Conservation (phyloP, 2,797 vertebrate species). For the Eremophila alpestris region DNA sequence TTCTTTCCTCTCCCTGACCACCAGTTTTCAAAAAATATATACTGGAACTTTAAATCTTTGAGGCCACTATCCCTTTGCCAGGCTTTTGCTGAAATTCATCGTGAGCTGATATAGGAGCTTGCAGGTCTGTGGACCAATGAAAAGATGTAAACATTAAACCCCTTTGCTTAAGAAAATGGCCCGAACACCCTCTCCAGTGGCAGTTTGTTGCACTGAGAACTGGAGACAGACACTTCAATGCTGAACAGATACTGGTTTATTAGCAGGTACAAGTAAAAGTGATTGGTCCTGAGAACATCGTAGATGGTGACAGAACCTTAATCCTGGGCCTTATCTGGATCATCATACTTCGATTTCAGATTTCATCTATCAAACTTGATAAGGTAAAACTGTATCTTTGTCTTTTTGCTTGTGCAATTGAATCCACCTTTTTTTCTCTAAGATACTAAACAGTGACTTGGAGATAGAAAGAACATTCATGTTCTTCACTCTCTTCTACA, state of each 20-base stretch:
- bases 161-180: not conserved
- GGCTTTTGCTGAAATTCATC: not conserved
- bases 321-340: conserved; percentile 93
- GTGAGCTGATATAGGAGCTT: not conserved
- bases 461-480: not conserved
- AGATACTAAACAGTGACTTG: not conserved
- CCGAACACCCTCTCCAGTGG: not conserved
- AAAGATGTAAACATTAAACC: not conserved
- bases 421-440: not conserved
- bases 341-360: conserved; percentile 93
- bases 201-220: not conserved
- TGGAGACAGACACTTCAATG: not conserved
- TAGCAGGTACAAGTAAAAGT: conserved; percentile 86
- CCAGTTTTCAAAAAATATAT: not conserved
- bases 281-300: conserved; percentile 91
- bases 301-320: conserved; percentile 89
- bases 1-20: not conserved
- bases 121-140: not conserved
- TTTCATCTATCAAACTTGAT: conserved; percentile 84
- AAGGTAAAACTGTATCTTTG: conserved; percentile 73
- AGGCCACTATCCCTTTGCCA: not conserved
- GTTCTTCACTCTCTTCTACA: not conserved
- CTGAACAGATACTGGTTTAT: not conserved
- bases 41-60: not conserved
- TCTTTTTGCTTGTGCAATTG: not conserved